A percentile compares a stretch with the other conserved stretches of the same genome.
Conservation (phyloP, 2,888 invertebrate species). For the Eilema griseolum region DNA sequence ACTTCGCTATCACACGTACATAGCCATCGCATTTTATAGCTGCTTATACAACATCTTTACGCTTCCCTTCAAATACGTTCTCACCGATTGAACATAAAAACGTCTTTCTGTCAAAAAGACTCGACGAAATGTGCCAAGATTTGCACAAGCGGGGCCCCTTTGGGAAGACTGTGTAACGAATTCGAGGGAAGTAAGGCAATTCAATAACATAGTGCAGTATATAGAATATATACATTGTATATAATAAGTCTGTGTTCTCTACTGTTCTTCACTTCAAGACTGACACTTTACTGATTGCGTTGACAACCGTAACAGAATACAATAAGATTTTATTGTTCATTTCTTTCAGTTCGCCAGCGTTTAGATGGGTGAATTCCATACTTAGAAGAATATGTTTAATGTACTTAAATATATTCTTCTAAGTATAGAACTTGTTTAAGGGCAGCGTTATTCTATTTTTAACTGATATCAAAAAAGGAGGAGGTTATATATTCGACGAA, state of each 20-base stretch:
- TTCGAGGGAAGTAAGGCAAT: conserved; percentile 58
- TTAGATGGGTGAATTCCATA: background rate
- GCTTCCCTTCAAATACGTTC: conserved; percentile 62
- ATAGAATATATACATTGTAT: conserved; percentile 37
- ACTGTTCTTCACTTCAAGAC: conserved; percentile 33
- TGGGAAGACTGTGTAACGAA: conserved; percentile 56
- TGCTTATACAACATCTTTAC: conserved; percentile 61
- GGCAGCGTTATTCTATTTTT: too few relatives aligned
- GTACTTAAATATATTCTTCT: background rate
- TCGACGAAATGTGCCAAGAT: conserved; percentile 67
- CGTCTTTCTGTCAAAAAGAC: conserved; percentile 65
- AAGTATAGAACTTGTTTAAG: too few relatives aligned
- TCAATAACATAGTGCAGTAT: conserved; percentile 60
- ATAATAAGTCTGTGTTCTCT: conserved; percentile 27
- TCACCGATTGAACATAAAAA: conserved; percentile 70
- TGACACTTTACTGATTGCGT: conserved; percentile 45
- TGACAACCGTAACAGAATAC: conserved; percentile 18
- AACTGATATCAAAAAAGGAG: too few relatives aligned
- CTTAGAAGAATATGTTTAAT: background rate
- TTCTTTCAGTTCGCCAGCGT: conserved; percentile 26
- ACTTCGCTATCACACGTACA: conserved; percentile 30
- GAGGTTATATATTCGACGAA: too few relatives aligned
- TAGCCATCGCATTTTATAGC: conserved; percentile 44
- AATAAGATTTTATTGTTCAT: conserved; percentile 21
- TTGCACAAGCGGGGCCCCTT: conserved; percentile 66